Evolutionary conservation across 2,888 invertebrate species (phyloP).

Genomic region (Blera fallax): DNA sequence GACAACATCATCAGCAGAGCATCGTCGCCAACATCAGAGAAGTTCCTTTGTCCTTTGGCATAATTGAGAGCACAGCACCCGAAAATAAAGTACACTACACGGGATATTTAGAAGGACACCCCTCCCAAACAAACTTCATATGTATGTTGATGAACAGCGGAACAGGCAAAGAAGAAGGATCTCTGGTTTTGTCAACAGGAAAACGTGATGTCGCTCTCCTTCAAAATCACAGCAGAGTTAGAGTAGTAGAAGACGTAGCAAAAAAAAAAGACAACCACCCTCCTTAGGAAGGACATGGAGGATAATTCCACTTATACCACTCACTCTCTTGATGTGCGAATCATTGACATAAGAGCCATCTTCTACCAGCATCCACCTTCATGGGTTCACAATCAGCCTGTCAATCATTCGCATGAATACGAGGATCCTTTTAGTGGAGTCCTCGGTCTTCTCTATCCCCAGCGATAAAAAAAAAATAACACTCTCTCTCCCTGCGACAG

Average conservation of each 20-base stretch:
- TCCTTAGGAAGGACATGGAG: slow-evolving; percentile 28
- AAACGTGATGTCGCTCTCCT: slow-evolving; percentile 57
- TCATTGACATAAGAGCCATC: slow-evolving; percentile 67
- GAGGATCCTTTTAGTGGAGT: slow-evolving; percentile 55
- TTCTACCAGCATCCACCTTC: slow-evolving; percentile 51
- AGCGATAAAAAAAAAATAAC: background rate
- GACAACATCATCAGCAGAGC: slow-evolving; percentile 29
- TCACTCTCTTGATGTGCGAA: slow-evolving; percentile 48
- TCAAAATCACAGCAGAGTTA: slow-evolving; percentile 35
- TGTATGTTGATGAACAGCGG: slow-evolving; percentile 18
- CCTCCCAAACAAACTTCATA: background rate
- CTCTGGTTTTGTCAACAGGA: slow-evolving; percentile 68
- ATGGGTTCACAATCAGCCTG: slow-evolving; percentile 64
- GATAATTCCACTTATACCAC: slow-evolving; percentile 58
- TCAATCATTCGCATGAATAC: slow-evolving; percentile 69
- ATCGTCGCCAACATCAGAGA: slow-evolving; percentile 49
- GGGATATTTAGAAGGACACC: slow-evolving; percentile 43
- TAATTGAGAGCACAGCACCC: slow-evolving; percentile 62
- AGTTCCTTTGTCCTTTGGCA: slow-evolving; percentile 60
- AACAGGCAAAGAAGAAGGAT: slow-evolving; percentile 8
- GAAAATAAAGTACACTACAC: slow-evolving; percentile 53
- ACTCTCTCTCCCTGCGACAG: slow-evolving; percentile 8
- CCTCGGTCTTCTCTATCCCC: background rate
- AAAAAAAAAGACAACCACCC: background rate
- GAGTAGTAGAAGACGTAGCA: slow-evolving; percentile 18